Evolutionary conservation across 1,140 invertebrate species (phyloP), one percentile per base, ranked within the genome.

Genomic region (Leptinotarsa texana): DNA sequence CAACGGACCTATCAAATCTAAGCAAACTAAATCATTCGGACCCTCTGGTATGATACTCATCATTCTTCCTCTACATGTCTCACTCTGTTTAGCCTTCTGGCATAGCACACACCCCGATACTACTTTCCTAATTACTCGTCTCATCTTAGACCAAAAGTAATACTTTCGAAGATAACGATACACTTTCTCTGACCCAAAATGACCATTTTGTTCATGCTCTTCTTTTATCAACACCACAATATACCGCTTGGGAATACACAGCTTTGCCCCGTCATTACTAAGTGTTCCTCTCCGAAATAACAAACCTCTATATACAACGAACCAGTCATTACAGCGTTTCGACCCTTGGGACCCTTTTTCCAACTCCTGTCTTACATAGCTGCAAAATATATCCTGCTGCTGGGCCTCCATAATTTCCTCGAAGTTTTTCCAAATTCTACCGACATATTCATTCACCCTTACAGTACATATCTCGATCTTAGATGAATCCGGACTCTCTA

Each of bases 91-190:
- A 27, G 24, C 4, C 24, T 27, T 27, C 4, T 27, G 24, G 24
- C 24, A 27, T 27, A 27, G 5, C 24, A 27, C 49, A 51, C 71
- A 66, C 13, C 61, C 24, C 4, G 18, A 4, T 1, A 72, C 42
- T n/a, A 72, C 51, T 27, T 63, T 21, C 18, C 70, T 61, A 47
- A 63, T n/a, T 1, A 63, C n/a, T 21, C 4, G 4, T 21, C 61
- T 61, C 70, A 72, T 72, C 27, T 63, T 72, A 6, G 51, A 22
- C 51, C 51, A 72, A 63, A 62, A 72, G 63, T 72, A 24, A 72
- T 67, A 21, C 1, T 62, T 61, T 65, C 18, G 15, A 11, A 72
- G 63, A 22, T 24, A 21, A 5, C 63, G 18, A 47, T 21, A 62
- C 21, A 21, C 18, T 63, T 72, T 62, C 17, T 72, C 27, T 13